phyloP scores from a whole-genome alignment of 2,113 vertebrate species.

The Arothron firmamentum region DNA sequence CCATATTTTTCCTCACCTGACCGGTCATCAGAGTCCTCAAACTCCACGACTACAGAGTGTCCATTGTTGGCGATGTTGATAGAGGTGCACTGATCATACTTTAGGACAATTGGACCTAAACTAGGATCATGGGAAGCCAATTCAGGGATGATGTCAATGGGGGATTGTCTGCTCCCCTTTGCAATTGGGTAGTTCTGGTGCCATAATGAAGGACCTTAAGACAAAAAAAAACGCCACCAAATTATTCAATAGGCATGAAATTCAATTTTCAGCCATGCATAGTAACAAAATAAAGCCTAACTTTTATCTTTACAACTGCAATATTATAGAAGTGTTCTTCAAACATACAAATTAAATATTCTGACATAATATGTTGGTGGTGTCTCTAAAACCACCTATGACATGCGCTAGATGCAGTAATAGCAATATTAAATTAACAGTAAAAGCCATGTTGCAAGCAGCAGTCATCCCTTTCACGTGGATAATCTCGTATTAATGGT shows the following conservation, averaged over 20 bases:
- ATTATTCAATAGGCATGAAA: background rate
- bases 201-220: slow-evolving; percentile 87
- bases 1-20: slow-evolving; percentile 75
- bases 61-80: slow-evolving; percentile 89
- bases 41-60: slow-evolving; percentile 91
- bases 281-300: background rate
- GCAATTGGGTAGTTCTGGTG: slow-evolving; percentile 86
- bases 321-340: no score
- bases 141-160: slow-evolving; percentile 86
- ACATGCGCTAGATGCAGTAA: background rate
- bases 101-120: slow-evolving; percentile 77
- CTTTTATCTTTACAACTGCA: background rate
- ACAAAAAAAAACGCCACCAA: background rate
- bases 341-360: no score
- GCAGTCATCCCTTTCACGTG: slow-evolving; percentile 32
- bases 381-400: no score
- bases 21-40: slow-evolving; percentile 85
- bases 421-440: background rate
- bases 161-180: slow-evolving; percentile 86
- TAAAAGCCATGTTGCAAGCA: slow-evolving; percentile 18
- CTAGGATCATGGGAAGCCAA: slow-evolving; percentile 79
- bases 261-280: no score
- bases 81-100: slow-evolving; percentile 85
- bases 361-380: no score
- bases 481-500: slow-evolving; percentile 63